phyloP scores from a whole-genome alignment of 2,113 vertebrate genomes.

The Eubucco bourcierii region DNA sequence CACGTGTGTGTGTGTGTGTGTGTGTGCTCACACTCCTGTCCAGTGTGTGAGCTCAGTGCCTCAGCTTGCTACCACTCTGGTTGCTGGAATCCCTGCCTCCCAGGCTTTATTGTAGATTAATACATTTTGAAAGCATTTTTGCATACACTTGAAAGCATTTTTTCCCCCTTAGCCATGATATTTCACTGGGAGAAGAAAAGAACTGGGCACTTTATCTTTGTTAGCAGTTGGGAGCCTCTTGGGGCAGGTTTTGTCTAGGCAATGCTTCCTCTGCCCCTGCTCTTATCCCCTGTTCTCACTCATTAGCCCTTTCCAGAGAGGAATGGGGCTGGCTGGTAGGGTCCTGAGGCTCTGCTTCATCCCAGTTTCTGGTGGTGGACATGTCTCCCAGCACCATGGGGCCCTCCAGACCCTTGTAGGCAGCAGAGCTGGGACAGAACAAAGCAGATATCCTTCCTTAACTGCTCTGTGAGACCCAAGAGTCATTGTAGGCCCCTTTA shows the following conservation, averaged over 20 bases:
- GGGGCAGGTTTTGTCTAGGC: slow-evolving; percentile 36
- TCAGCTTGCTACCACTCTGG: neutral
- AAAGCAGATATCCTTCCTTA: neutral
- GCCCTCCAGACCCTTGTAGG: neutral
- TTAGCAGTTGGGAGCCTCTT: slow-evolving; percentile 55
- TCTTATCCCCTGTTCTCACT: slow-evolving; percentile 22
- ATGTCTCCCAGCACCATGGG: rapidly evolving
- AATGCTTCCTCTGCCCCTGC: neutral
- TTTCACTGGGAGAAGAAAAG: slow-evolving; percentile 49
- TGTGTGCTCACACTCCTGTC: neutral
- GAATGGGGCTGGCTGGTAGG: neutral
- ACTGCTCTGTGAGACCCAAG: neutral
- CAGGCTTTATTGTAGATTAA: slow-evolving; percentile 46
- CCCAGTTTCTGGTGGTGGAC: rapidly evolving
- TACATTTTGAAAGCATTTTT: neutral
- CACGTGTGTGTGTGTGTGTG: neutral
- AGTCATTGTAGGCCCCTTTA: neutral
- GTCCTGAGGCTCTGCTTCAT: neutral
- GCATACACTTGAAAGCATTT: slow-evolving; percentile 64
- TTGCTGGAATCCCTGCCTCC: slow-evolving; percentile 61
- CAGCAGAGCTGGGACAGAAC: neutral
- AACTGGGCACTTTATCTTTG: slow-evolving; percentile 63
- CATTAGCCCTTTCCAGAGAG: neutral
- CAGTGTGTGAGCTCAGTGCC: slow-evolving; percentile 17
- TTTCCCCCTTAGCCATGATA: slow-evolving; percentile 45